Base-by-base conservation (phyloP, 2,888 invertebrate genomes). In the Troides helena region DNA sequence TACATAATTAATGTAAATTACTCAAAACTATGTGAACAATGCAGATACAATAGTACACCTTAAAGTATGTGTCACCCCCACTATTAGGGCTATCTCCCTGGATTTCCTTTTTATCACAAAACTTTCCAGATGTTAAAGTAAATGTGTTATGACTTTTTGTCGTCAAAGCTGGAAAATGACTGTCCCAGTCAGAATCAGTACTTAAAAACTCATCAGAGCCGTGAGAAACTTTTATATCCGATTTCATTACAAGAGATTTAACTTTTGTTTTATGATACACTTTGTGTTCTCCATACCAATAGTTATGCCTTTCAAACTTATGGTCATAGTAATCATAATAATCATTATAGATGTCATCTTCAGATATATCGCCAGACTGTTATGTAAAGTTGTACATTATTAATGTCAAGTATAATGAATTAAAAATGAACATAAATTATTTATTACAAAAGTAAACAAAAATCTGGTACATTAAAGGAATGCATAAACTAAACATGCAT, bases 141-240 rank as follows among this genome's bases (percentile, higher is more conserved):
- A 91, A 92, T 61, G 92, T 88, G 75, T 87, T 92, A 81, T 91
- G 90, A 65, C 87, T 85, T 86, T 92, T 91, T 77, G 83, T 83
- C 64, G 87, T 85, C 58, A 92, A 77, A 69, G 90, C 90, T 57
- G 92, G 92, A 75, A 92, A 92, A 75, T 91, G 88, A 63, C 83
- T 86, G 68, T 92, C 91, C 90, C 90, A 92, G 74, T 92, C 90
- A 56, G 88, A 89, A 76, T 90, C 89, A 56, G 85, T 86, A 73
- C 85, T 88, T 66, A 90, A 85, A 70, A 88, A 85, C 74, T 91
- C 89, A 77, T 91, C 87, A 65, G 88, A 88, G 56, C 85, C 86
- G 71, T 85, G 85, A 67, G 74, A 73, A 69, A 74, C 81, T 77
- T 85, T 88, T 56, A 85, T 72, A 53, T 87, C 85, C 10, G 80